phyloP scores from a whole-genome alignment of 1,140 invertebrate species.

The Phthorimaea operculella region DNA sequence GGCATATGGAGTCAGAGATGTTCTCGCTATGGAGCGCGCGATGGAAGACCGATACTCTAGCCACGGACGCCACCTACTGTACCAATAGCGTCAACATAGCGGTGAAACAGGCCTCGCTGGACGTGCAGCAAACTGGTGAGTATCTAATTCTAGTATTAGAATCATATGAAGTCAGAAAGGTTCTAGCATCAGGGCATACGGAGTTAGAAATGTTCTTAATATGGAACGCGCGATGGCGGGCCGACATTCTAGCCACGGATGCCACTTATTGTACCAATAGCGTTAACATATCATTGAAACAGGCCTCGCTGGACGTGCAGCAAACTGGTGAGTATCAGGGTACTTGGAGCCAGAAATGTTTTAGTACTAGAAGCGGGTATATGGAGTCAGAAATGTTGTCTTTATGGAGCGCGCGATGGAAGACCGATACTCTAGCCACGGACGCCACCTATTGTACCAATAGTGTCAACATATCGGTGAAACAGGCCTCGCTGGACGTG shows the following conservation, averaged over 20 bases:
- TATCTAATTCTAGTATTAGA: too few species aligned
- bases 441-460: conserved; percentile 18
- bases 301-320: conserved; percentile 81
- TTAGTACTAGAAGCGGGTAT: too few species aligned
- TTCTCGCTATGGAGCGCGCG: conserved; percentile 16
- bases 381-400: too few species aligned
- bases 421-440: not conserved
- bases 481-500: conserved; percentile 78
- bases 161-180: too few species aligned
- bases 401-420: conserved; percentile 8
- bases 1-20: conserved; percentile 60
- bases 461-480: conserved; percentile 46
- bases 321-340: conserved; percentile 70
- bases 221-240: conserved; percentile 1
- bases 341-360: too few species aligned
- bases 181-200: conserved; percentile 76
- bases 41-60: not conserved
- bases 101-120: conserved; percentile 72
- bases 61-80: conserved; percentile 11
- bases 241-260: not conserved
- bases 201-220: too few species aligned
- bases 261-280: conserved; percentile 18
- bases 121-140: conserved; percentile 77
- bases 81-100: conserved; percentile 37
- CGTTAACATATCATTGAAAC: conserved; percentile 56